Conservation (phyloP, 2,797 vertebrate genomes). For the Gorsachius magnificus region DNA sequence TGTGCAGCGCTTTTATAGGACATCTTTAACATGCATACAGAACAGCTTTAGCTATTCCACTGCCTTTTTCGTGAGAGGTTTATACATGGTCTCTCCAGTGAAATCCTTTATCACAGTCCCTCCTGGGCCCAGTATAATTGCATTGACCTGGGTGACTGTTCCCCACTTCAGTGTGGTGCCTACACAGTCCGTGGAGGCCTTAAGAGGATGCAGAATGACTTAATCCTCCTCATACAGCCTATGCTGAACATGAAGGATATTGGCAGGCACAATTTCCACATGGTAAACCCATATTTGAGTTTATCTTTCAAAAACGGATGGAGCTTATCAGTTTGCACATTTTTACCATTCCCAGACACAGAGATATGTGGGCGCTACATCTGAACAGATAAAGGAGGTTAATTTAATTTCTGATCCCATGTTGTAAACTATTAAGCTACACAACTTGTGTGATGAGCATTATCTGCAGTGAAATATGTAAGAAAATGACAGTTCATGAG, state of each 20-base stretch:
- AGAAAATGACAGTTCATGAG: neutral
- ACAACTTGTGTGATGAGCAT: neutral
- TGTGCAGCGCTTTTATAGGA: neutral
- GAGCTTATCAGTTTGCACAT: neutral
- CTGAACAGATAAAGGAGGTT: neutral
- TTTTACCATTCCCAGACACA: neutral
- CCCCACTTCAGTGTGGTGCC: neutral
- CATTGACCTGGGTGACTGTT: neutral
- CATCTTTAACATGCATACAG: neutral
- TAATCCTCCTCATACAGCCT: neutral
- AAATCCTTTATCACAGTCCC: neutral
- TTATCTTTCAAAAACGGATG: neutral
- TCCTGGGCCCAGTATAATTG: neutral
- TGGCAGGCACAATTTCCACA: neutral
- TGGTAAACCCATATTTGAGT: neutral
- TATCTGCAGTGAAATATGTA: neutral
- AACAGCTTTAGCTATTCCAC: neutral
- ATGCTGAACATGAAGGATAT: neutral
- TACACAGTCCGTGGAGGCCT: neutral
- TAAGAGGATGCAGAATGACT: neutral
- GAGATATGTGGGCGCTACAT: neutral
- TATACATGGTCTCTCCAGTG: neutral
- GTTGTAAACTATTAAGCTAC: neutral
- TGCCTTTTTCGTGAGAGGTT: neutral
- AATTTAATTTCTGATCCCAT: conserved; percentile 6